Conservation (phyloP, 1,140 invertebrate species). For the Pachyrhynchus sulphureomaculatus region DNA sequence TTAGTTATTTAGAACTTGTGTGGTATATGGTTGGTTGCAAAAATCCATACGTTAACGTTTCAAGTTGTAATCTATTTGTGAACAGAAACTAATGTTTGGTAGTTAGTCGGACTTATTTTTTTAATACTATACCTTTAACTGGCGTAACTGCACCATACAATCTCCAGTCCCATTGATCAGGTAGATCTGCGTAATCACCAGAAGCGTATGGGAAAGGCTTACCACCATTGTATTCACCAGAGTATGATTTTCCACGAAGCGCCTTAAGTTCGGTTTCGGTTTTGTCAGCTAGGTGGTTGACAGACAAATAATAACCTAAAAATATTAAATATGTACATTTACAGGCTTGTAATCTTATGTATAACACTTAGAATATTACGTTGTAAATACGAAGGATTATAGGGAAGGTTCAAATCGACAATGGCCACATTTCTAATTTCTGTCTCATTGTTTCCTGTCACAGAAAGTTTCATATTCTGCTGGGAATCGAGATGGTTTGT, state of each 20-base stretch:
- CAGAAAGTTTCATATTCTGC: too few species aligned
- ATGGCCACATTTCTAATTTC: too few species aligned
- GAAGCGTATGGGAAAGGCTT: conserved; percentile 73
- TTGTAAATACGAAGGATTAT: too few species aligned
- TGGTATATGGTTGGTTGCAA: too few species aligned
- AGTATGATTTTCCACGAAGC: conserved; percentile 73
- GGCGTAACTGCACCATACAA: conserved; percentile 90
- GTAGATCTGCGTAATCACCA: conserved; percentile 54
- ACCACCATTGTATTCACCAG: conserved; percentile 71
- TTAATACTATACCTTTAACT: conserved; percentile 74
- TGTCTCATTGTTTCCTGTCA: too few species aligned
- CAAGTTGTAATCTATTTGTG: neutral
- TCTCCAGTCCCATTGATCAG: conserved; percentile 84
- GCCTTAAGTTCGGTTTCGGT: conserved; percentile 75
- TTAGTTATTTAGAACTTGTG: too few species aligned
- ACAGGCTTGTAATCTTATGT: too few species aligned
- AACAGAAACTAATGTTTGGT: neutral
- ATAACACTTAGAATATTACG: too few species aligned
- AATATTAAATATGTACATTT: conserved; percentile 60
- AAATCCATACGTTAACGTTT: too few species aligned
- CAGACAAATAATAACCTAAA: conserved; percentile 69
- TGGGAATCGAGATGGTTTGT: too few species aligned
- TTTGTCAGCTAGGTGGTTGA: conserved; percentile 90
- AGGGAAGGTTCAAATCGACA: too few species aligned
- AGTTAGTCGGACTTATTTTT: neutral